Base-by-base conservation (phyloP, 1,140 invertebrate genomes). In the Neodiprion virginianus region DNA sequence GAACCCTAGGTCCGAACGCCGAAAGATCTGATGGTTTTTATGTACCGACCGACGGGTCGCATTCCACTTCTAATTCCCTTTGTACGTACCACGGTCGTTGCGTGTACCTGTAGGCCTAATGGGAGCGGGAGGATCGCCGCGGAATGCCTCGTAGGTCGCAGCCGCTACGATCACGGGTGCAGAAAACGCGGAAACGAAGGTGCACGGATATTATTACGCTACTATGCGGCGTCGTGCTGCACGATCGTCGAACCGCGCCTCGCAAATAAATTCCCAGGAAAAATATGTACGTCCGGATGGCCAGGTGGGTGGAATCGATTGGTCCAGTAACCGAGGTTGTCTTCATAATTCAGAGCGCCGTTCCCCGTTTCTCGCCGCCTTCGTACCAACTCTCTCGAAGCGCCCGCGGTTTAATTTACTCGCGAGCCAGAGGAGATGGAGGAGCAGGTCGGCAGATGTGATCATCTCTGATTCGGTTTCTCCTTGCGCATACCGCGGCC, bases 291-390 rank as follows among this genome's bases (percentile, higher is more conserved):
- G 80, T 79, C 81, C 82, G 84, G 83, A 77, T 83, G 83, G 79
- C 76, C 79, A 78, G 77, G 83, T 83, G 83, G 82, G 82, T 84
- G 83, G 79, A 83, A 79, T 82, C 79, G 84, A 85, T 85, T 84
- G 82, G 81, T 80, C 81, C 80, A 77, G 81, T 83, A 84, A 86
- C 77, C 78, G 78, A 79, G 75, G 79, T 80, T 77, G 78, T 82
- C 84, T 86, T 84, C 84, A 86, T 86, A 83, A 86, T 84, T 85
- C 83, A 85, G 77, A 77, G 75, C 75, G 71, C 17, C 61, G 28
- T 40, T 40, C 28, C 28, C 28, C 28, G 28, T 40, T 40, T 40
- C 28, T 40, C 28, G 28, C 28, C 28, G 28, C 28, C 28, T 78
- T 72, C 74, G 72, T 72, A 67, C 17, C 47, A 23, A 23, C 65